Conservation (phyloP, 2,113 vertebrate genomes). For the Bubo bubo region DNA sequence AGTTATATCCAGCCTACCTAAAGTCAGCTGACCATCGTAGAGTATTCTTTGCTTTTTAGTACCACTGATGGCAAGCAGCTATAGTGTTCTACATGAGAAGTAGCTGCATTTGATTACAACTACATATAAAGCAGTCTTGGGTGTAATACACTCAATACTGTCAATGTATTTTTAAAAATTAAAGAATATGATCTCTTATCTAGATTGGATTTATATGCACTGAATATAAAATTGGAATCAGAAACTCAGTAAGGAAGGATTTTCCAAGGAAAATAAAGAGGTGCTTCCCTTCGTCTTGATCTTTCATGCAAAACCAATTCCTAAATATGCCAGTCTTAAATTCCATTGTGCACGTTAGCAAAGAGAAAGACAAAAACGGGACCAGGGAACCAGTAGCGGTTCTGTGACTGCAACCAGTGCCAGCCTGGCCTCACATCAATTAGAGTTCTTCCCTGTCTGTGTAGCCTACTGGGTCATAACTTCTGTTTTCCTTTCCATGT, state of each 20-base stretch:
- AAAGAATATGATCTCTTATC: background rate
- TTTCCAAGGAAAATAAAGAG: background rate
- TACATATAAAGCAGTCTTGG: background rate
- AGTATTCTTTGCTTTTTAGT: background rate
- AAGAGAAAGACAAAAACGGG: background rate
- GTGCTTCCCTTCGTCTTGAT: background rate
- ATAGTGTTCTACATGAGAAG: rapidly evolving
- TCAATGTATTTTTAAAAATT: background rate
- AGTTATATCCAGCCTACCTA: background rate
- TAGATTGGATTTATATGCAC: background rate
- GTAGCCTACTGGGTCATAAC: background rate
- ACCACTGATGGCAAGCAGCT: background rate
- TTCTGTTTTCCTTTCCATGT: background rate
- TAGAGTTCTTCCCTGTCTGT: background rate
- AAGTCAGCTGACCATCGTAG: rapidly evolving
- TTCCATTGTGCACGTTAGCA: background rate
- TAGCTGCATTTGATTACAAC: background rate
- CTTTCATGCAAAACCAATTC: background rate
- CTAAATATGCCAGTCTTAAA: background rate
- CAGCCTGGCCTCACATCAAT: background rate
- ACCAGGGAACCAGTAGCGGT: rapidly evolving
- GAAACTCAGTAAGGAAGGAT: background rate
- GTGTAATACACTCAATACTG: rapidly evolving
- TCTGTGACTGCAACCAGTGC: background rate
- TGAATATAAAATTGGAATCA: background rate